Percentiles rank a stretch among this genome's conserved stretches.
Evolutionary conservation across 2,797 vertebrate species (phyloP).

Genomic region (Bufotes viridis): DNA sequence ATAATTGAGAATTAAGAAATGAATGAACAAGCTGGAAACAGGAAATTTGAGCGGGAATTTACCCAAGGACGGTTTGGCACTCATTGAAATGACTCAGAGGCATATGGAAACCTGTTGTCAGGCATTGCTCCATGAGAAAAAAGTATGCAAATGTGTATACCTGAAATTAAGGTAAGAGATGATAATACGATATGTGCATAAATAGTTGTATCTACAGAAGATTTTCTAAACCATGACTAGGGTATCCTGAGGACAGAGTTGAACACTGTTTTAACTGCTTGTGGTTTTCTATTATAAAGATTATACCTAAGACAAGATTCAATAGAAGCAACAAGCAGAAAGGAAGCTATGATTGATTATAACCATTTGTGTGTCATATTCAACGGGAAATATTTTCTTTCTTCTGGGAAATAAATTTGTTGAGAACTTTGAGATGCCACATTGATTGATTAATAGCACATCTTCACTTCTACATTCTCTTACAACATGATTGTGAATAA

Average conservation of each 20-base stretch:
- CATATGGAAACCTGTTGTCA: too few species aligned
- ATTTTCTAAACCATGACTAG: not conserved
- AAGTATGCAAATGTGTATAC: too few species aligned
- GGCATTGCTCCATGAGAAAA: too few species aligned
- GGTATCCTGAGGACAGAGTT: constrained; percentile 25
- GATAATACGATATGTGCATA: not conserved
- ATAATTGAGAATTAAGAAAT: not conserved
- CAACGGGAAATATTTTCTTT: constrained; percentile 55
- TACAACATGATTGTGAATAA: constrained; percentile 46
- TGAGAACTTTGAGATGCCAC: constrained; percentile 49
- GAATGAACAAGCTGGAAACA: not conserved
- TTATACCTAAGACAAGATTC: constrained; percentile 15
- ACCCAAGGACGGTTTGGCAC: too few species aligned
- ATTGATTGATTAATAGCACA: constrained; percentile 59
- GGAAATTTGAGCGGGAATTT: not conserved
- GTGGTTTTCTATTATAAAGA: constrained; percentile 16
- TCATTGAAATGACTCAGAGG: too few species aligned
- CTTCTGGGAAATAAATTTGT: constrained; percentile 61
- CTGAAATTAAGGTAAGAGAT: not conserved
- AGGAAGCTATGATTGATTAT: constrained; percentile 57
- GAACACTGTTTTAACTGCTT: not conserved
- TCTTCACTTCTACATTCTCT: constrained; percentile 49
- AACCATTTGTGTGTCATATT: constrained; percentile 58
- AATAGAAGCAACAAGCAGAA: constrained; percentile 17
- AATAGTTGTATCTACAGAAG: not conserved